Percentiles rank a stretch among this genome's conserved stretches.
Conservation (phyloP, 2,113 vertebrate species). For the Mastomys natalensis region DNA sequence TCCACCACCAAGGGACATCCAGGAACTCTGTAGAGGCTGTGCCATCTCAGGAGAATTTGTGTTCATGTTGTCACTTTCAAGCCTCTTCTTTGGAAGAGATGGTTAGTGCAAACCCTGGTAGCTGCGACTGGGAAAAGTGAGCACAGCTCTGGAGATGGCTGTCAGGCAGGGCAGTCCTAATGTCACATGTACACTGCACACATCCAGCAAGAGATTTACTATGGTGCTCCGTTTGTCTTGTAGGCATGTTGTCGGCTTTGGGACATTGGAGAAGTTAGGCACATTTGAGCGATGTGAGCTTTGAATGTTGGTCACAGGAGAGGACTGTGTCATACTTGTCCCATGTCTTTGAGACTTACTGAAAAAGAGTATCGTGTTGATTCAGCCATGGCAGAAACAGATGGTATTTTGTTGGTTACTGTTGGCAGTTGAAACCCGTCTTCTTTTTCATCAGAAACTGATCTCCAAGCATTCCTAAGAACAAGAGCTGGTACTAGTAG, state of each 20-base stretch:
- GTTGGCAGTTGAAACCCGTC: background rate
- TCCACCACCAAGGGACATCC: background rate
- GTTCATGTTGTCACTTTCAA: background rate
- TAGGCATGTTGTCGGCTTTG: background rate
- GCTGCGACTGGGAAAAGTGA: no score
- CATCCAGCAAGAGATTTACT: background rate
- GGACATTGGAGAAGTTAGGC: background rate
- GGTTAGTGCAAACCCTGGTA: no score
- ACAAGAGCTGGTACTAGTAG: background rate
- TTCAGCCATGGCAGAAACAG: background rate
- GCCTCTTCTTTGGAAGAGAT: background rate
- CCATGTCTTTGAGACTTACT: background rate
- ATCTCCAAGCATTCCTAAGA: background rate
- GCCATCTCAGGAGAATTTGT: background rate
- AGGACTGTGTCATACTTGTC: background rate
- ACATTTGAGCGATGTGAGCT: background rate
- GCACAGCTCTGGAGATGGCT: background rate
- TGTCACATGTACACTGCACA: background rate
- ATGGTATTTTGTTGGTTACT: background rate
- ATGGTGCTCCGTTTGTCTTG: background rate
- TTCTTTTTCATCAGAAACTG: background rate
- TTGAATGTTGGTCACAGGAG: background rate
- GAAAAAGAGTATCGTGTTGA: background rate
- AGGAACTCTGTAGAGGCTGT: background rate
- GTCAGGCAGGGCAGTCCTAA: background rate